These are phyloP conservation scores for Limanda limanda DNA, from an alignment of 2,113 vertebrate genomes.

Conservation along the genomic window DNA sequence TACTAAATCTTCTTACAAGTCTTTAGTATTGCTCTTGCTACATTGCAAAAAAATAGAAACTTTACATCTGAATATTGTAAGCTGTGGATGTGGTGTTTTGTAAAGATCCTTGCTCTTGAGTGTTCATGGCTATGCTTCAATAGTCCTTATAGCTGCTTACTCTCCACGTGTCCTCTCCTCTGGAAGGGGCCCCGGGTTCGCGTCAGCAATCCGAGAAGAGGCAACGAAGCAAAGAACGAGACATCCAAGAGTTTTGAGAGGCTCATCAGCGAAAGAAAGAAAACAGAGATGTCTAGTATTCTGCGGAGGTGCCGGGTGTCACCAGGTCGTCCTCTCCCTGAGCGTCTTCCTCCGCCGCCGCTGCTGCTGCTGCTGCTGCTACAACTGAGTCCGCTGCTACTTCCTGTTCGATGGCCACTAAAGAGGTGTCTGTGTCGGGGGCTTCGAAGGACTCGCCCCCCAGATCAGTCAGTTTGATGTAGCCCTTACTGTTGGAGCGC, in stretches of 20 bases:
- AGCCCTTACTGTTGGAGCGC: slow-evolving; percentile 91
- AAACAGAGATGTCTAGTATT: slow-evolving; percentile 55
- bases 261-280: slow-evolving; percentile 26
- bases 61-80: slow-evolving; percentile 67
- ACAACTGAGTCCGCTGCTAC: slow-evolving; percentile 61
- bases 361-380: not conserved
- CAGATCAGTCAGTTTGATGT: slow-evolving; percentile 89
- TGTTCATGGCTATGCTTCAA: slow-evolving; percentile 74
- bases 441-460: slow-evolving; percentile 89
- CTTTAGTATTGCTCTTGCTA: slow-evolving; percentile 83
- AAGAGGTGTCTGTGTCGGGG: slow-evolving; percentile 75
- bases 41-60: slow-evolving; percentile 81
- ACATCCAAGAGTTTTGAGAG: slow-evolving; percentile 61
- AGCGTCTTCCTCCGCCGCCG: slow-evolving; percentile 35
- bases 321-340: slow-evolving; percentile 64
- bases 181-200: slow-evolving; percentile 23
- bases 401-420: slow-evolving; percentile 66
- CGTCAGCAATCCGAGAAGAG: slow-evolving; percentile 46
- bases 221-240: slow-evolving; percentile 74
- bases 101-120: slow-evolving; percentile 64
- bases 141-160: slow-evolving; percentile 64
- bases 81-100: slow-evolving; percentile 66
- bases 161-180: slow-evolving; percentile 13
- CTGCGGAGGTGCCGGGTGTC: slow-evolving; percentile 49
- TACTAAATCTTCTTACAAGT: slow-evolving; percentile 69